Evolutionary conservation across 2,797 vertebrate species (phyloP).

Genomic region (Cyclura pinguis): DNA sequence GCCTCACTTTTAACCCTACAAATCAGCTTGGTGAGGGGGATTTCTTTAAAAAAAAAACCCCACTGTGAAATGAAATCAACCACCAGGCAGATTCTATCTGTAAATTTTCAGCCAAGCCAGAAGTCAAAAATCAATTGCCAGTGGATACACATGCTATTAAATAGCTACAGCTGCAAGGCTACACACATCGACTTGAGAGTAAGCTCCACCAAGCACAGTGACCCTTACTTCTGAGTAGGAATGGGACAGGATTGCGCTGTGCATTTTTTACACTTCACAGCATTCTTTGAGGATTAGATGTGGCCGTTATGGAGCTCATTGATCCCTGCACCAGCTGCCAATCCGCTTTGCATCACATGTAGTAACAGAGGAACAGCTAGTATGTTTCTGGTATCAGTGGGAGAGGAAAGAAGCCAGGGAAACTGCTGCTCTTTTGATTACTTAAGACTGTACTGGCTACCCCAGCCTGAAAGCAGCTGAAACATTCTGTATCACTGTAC

Average conservation of each 20-base stretch:
- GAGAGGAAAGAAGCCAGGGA: not conserved
- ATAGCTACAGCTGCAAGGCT: not conserved
- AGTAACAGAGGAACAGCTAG: not conserved
- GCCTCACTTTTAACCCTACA: too few relatives aligned
- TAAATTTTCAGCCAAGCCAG: not conserved
- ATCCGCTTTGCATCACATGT: not conserved
- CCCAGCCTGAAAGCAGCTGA: constrained; percentile 12
- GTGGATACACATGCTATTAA: not conserved
- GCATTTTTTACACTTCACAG: constrained; percentile 11
- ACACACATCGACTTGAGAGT: not conserved
- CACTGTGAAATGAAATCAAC: not conserved
- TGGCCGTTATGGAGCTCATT: not conserved
- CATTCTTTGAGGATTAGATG: constrained; percentile 22
- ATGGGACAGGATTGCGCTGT: not conserved
- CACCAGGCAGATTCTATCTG: not conserved
- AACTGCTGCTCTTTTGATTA: constrained; percentile 25
- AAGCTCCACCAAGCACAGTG: not conserved
- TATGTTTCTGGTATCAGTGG: constrained; percentile 17
- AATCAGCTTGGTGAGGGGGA: too few relatives aligned
- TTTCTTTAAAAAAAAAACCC: too few relatives aligned
- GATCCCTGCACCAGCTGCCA: constrained; percentile 23
- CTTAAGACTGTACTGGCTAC: constrained; percentile 1
- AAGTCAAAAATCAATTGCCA: constrained; percentile 22
- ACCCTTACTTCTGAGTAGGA: not conserved
- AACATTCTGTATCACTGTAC: not conserved